These are phyloP conservation scores for Cephus nigrinus DNA, from an alignment of 2,888 invertebrate species.

Conservation along the genomic window DNA sequence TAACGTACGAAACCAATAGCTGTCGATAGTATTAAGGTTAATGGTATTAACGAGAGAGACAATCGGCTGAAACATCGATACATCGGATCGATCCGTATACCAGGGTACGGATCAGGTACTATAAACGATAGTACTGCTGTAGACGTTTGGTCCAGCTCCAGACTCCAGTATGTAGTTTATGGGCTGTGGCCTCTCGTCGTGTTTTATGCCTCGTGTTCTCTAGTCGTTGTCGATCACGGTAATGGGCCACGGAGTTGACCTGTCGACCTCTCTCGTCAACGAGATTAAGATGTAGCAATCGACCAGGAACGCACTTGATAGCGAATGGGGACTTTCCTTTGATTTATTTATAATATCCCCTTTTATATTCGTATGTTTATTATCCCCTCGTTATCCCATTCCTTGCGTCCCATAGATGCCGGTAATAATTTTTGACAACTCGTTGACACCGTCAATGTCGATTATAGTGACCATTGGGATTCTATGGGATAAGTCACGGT, in stretches of 20 bases:
- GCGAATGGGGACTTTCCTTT: background rate
- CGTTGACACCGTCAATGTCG: background rate
- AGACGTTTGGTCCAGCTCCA: background rate
- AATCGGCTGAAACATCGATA: background rate
- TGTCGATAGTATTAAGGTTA: background rate
- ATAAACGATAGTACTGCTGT: background rate
- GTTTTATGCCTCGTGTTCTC: conserved; percentile 22
- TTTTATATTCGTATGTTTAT: background rate
- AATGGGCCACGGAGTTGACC: conserved; percentile 25
- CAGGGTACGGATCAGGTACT: background rate
- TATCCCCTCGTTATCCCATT: background rate
- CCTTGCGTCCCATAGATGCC: background rate
- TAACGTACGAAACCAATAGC: background rate
- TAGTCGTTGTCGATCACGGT: conserved; percentile 23
- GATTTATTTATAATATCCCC: background rate
- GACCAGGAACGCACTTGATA: background rate
- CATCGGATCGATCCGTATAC: background rate
- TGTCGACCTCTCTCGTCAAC: conserved; percentile 16
- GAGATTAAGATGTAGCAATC: conserved; percentile 24
- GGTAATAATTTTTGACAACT: background rate
- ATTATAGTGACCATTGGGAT: background rate
- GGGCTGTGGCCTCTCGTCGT: background rate
- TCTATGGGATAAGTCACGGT: background rate
- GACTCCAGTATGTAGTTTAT: background rate
- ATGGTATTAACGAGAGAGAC: background rate